Percentiles rank a stretch among this genome's conserved stretches.
These are phyloP conservation scores for Drosophila crucigera DNA, from an alignment of 2,888 invertebrate species.

Conservation along the genomic window DNA sequence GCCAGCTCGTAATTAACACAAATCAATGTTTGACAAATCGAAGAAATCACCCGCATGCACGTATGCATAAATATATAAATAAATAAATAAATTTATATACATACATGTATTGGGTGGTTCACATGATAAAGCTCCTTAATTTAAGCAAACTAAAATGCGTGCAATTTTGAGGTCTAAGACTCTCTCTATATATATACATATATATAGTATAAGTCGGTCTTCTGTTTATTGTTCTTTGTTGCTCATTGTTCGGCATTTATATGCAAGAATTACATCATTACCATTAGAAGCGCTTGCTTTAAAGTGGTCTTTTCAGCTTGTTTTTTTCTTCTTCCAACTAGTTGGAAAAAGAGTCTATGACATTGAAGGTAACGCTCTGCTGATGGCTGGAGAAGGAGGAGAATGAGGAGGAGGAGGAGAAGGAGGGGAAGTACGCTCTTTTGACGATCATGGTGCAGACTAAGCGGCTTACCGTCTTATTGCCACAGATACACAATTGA, in stretches of 20 bases:
- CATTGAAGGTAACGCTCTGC: conserved; percentile 61
- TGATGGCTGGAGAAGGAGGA: conserved; percentile 15
- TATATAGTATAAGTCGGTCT: neutral
- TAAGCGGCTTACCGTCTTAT: conserved; percentile 54
- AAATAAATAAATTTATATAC: neutral
- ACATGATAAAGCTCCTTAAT: conserved; percentile 47
- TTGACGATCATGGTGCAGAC: conserved; percentile 34
- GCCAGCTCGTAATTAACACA: conserved; percentile 13
- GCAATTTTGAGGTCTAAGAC: conserved; percentile 53
- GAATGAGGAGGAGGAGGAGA: neutral
- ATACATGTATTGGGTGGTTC: neutral
- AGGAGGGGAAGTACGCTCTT: neutral
- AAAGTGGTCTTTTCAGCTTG: conserved; percentile 3
- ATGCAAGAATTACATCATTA: conserved; percentile 67
- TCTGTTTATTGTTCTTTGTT: conserved; percentile 3
- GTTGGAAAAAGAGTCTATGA: conserved; percentile 41
- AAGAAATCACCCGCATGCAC: conserved; percentile 11
- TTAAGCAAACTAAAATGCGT: conserved; percentile 64
- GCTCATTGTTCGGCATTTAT: conserved; percentile 48
- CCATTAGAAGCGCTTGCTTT: conserved; percentile 48
- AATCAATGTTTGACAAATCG: conserved; percentile 38
- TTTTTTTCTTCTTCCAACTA: conserved; percentile 33
- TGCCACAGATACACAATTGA: conserved; percentile 35
- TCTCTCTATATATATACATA: neutral
- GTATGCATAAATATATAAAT: neutral